phyloP scores from a whole-genome alignment of 2,888 invertebrate genomes.

The Lochmaea crataegi region DNA sequence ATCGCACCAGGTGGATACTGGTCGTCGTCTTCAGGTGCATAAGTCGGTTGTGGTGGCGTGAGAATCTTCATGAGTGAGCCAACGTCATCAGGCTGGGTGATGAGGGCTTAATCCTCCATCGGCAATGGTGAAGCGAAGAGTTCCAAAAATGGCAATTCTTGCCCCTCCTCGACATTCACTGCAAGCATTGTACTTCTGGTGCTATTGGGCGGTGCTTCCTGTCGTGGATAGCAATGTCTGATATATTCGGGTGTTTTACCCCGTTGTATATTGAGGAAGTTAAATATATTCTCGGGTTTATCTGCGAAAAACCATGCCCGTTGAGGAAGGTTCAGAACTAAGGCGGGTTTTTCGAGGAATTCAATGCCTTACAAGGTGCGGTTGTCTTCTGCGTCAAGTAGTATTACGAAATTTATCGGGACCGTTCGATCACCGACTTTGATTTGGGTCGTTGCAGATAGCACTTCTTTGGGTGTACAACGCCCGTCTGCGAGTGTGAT shows the following conservation, averaged over 20 bases:
- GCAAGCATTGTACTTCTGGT: too few relatives aligned
- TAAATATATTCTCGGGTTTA: neutral
- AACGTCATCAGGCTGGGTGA: too few relatives aligned
- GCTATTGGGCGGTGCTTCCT: too few relatives aligned
- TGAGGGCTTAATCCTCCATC: too few relatives aligned
- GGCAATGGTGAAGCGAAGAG: too few relatives aligned
- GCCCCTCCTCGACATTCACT: too few relatives aligned
- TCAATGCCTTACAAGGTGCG: constrained; percentile 35
- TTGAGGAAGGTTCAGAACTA: constrained; percentile 32
- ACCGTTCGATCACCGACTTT: constrained; percentile 10
- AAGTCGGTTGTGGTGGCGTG: too few relatives aligned
- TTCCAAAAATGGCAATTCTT: too few relatives aligned
- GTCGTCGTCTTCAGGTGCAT: neutral
- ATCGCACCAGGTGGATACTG: constrained; percentile 21
- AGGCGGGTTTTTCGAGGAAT: constrained; percentile 21
- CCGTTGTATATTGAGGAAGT: too few relatives aligned
- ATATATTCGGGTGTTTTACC: neutral
- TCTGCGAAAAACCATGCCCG: constrained; percentile 29
- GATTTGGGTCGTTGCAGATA: too few relatives aligned
- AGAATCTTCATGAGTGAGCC: too few relatives aligned
- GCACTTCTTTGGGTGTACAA: constrained; percentile 7
- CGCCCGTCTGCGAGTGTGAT: constrained; percentile 30
- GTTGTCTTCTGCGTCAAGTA: constrained; percentile 34
- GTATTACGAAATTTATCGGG: constrained; percentile 27
- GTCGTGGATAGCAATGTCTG: too few relatives aligned